phyloP scores from a whole-genome alignment of 2,797 vertebrate genomes.

The Morus bassanus region DNA sequence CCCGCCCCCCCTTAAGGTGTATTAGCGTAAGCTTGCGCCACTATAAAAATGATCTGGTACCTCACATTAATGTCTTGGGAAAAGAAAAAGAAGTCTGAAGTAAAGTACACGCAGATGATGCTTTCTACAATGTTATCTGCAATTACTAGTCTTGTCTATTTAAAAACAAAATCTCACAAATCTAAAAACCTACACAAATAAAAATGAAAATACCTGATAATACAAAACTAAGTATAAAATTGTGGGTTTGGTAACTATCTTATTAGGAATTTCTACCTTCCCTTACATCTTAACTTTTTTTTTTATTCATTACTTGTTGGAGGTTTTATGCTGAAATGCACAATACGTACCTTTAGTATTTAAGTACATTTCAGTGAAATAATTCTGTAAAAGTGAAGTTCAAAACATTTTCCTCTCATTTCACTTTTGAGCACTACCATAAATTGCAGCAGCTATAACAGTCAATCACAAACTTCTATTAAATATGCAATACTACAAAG shows the following conservation, averaged over 20 bases:
- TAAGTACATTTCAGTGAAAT: neutral
- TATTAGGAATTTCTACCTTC: neutral
- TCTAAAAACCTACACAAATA: neutral
- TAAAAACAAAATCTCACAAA: neutral
- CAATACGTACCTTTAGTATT: neutral
- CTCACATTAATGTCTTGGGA: rapidly evolving
- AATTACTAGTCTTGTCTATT: neutral
- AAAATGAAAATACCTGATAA: neutral
- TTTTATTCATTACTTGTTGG: no score
- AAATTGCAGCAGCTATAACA: neutral
- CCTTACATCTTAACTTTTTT: neutral
- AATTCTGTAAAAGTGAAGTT: neutral
- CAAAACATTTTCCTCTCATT: neutral
- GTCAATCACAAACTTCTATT: neutral
- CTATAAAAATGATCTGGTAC: neutral
- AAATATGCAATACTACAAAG: neutral
- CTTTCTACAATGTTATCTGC: neutral
- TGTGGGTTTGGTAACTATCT: neutral
- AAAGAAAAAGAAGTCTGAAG: neutral
- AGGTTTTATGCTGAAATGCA: neutral
- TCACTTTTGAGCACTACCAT: neutral
- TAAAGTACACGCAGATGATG: neutral
- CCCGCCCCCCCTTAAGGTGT: no score
- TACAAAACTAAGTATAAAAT: neutral
- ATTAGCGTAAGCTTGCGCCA: neutral